Evolutionary conservation across 2,113 vertebrate species (phyloP).

Genomic region (Jaculus jaculus): DNA sequence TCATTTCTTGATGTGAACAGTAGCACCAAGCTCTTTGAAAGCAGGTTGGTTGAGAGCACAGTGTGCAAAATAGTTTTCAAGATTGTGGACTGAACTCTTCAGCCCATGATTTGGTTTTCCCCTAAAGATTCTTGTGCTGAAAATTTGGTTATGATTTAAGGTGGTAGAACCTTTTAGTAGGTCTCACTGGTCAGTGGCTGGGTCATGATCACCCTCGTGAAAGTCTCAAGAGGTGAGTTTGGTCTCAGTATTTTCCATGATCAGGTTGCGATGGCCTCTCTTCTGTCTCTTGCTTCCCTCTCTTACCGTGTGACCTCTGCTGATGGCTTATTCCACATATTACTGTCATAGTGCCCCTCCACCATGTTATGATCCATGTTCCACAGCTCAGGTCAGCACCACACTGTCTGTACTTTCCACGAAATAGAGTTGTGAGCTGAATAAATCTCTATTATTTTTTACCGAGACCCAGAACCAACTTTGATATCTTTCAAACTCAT

Average conservation of each 20-base stretch:
- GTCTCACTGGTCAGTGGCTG: background rate
- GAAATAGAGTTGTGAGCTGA: background rate
- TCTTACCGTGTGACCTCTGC: background rate
- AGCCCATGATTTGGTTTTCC: background rate
- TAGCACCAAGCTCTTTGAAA: background rate
- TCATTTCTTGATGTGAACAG: background rate
- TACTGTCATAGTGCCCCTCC: too few relatives aligned
- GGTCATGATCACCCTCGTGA: background rate
- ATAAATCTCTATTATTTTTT: background rate
- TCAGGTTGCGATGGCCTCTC: background rate
- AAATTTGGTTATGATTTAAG: background rate
- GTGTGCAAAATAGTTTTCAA: background rate
- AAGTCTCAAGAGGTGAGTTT: background rate
- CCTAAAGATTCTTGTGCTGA: background rate
- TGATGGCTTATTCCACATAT: background rate
- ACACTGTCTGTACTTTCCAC: background rate
- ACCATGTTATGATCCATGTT: accelerated
- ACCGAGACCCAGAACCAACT: background rate
- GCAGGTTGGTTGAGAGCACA: background rate
- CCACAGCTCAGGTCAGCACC: too few relatives aligned
- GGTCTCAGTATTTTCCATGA: background rate
- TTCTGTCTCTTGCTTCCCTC: background rate
- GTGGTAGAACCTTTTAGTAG: background rate
- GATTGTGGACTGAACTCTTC: background rate
- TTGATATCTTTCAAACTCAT: background rate